These are phyloP conservation scores for Forbesichthys papilliferus DNA, from an alignment of 2,113 vertebrate species.

Conservation along the genomic window DNA sequence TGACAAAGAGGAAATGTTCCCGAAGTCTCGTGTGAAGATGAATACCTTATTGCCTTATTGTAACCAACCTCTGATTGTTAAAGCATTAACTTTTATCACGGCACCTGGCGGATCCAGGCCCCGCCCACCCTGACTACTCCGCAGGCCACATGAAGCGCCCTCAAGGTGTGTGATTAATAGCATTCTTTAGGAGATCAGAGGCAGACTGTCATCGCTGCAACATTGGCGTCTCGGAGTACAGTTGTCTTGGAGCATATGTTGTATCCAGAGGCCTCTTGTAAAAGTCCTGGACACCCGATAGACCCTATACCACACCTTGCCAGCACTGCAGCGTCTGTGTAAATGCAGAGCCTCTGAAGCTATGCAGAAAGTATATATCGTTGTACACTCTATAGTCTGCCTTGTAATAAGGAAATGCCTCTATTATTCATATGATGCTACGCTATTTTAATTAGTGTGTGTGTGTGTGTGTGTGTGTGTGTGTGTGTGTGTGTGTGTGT, in stretches of 20 bases:
- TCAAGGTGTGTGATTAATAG: constrained; percentile 9
- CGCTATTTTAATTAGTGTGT: background rate
- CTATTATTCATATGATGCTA: no score
- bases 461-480: constrained; percentile 4
- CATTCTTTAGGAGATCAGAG: constrained; percentile 46
- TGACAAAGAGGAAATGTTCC: background rate
- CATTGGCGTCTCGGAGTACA: constrained; percentile 10
- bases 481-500: background rate
- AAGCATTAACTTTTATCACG: constrained; percentile 62
- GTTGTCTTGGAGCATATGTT: constrained; percentile 42
- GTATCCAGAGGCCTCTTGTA: constrained; percentile 26
- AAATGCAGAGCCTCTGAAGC: background rate
- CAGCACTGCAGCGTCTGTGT: background rate
- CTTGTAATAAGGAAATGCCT: background rate
- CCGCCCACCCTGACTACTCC: background rate
- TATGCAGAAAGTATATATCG: background rate
- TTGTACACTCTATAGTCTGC: background rate
- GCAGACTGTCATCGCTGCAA: constrained; percentile 37
- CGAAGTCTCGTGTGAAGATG: constrained; percentile 20
- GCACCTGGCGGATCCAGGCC: constrained; percentile 44
- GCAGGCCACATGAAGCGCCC: background rate
- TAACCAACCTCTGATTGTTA: constrained; percentile 59
- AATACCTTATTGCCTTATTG: constrained; percentile 29
- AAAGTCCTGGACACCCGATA: background rate
- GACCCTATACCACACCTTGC: background rate